Conservation (phyloP, 2,113 vertebrate species). For the Saccopteryx leptura region DNA sequence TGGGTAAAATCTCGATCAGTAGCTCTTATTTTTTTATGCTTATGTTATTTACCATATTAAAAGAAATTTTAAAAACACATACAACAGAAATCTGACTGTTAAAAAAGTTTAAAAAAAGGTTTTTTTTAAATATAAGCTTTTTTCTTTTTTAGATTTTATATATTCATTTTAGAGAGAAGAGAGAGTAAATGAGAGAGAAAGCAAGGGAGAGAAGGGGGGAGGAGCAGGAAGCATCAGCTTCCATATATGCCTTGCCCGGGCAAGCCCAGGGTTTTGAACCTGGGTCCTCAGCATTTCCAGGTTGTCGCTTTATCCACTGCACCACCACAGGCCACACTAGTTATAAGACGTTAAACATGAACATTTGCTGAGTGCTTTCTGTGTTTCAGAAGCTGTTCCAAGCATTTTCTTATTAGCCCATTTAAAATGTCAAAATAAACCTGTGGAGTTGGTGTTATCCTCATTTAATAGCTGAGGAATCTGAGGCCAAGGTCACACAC, state of each 20-base stretch:
- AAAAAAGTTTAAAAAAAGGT: neutral
- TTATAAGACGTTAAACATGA: neutral
- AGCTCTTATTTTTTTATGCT: neutral
- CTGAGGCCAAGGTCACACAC: neutral
- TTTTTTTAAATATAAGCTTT: neutral
- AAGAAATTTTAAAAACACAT: neutral
- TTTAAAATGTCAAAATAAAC: neutral
- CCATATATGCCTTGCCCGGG: no score
- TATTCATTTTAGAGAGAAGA: no score
- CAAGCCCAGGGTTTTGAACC: no score
- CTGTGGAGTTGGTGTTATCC: neutral
- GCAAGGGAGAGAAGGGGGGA: no score
- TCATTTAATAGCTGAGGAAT: neutral
- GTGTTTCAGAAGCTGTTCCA: neutral
- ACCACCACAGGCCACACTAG: no score
- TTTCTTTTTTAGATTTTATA: no score
- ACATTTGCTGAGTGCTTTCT: neutral
- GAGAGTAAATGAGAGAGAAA: no score
- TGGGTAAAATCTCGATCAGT: neutral
- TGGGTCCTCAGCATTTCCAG: no score
- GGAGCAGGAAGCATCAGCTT: no score
- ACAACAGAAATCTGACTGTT: neutral
- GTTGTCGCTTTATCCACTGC: no score
- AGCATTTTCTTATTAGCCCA: neutral
- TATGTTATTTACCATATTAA: neutral